Conservation (phyloP, 1,140 invertebrate species). For the Orussus abietinus region DNA sequence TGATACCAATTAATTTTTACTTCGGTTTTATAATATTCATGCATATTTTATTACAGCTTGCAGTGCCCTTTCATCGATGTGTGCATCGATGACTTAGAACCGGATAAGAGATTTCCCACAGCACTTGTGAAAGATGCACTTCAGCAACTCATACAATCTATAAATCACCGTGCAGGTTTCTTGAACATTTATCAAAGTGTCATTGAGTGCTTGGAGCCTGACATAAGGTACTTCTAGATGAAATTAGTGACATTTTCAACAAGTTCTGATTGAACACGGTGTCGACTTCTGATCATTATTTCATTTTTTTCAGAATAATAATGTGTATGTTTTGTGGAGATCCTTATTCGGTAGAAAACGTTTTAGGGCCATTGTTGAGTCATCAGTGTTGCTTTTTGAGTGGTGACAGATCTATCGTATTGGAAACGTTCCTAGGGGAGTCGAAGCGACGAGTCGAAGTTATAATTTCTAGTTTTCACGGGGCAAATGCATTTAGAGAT, state of each 20-base stretch:
- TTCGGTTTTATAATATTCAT: constrained; percentile 10
- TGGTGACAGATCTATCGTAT: constrained; percentile 80
- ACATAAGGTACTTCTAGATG: constrained; percentile 83
- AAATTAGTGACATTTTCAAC: no score
- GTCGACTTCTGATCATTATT: no score
- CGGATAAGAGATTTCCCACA: constrained; percentile 57
- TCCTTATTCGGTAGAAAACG: constrained; percentile 85
- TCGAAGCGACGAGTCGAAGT: constrained; percentile 88
- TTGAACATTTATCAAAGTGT: constrained; percentile 70
- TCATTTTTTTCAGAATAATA: constrained; percentile 68
- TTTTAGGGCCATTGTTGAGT: constrained; percentile 81
- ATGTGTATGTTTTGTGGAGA: constrained; percentile 98
- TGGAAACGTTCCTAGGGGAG: constrained; percentile 88
- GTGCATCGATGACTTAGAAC: constrained; percentile 63
- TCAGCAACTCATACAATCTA: constrained; percentile 70
- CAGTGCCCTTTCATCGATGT: constrained; percentile 87
- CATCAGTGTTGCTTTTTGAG: constrained; percentile 85
- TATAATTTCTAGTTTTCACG: constrained; percentile 92
- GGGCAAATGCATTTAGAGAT: constrained; percentile 86
- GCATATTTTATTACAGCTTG: constrained; percentile 56
- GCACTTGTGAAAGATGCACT: constrained; percentile 69
- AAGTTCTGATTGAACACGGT: no score
- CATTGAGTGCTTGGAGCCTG: constrained; percentile 77
- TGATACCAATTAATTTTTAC: no score
- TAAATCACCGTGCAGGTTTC: constrained; percentile 68